Evolutionary conservation across 2,113 vertebrate genomes (phyloP).

Genomic region (Trinectes maculatus): DNA sequence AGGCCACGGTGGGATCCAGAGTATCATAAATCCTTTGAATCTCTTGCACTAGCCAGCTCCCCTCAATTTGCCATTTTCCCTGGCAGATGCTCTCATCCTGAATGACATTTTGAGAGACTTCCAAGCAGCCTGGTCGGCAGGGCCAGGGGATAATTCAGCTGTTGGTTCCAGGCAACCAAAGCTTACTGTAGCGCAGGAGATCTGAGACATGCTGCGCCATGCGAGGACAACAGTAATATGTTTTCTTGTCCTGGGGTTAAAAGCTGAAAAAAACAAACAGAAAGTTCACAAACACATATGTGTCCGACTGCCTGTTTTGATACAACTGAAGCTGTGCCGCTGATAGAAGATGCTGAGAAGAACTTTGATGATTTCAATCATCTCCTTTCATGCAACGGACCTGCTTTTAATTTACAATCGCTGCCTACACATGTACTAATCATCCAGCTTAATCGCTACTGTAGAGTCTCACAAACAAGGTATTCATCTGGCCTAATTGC

Average conservation of each 20-base stretch:
- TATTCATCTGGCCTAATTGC: slow-evolving; percentile 59
- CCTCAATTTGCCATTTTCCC: slow-evolving; percentile 16
- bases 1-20: neutral
- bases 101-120: slow-evolving; percentile 54
- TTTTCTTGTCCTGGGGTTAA: neutral
- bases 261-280: neutral
- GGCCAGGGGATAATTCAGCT: slow-evolving; percentile 9
- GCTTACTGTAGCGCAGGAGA: slow-evolving; percentile 15
- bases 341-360: neutral
- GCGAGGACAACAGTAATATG: neutral
- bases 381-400: slow-evolving; percentile 35
- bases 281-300: neutral
- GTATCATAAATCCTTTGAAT: slow-evolving; percentile 2
- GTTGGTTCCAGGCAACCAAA: slow-evolving; percentile 8
- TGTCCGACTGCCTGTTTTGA: too few species aligned
- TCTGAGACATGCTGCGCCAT: neutral
- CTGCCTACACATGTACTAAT: slow-evolving; percentile 68
- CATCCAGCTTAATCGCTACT: slow-evolving; percentile 61
- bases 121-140: slow-evolving; percentile 15
- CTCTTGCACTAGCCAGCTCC: neutral
- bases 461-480: slow-evolving; percentile 46
- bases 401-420: slow-evolving; percentile 59
- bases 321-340: neutral
- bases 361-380: slow-evolving; percentile 21
- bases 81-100: slow-evolving; percentile 30